These are phyloP conservation scores for Craniophora ligustri DNA, from an alignment of 2,888 invertebrate species.

Conservation along the genomic window DNA sequence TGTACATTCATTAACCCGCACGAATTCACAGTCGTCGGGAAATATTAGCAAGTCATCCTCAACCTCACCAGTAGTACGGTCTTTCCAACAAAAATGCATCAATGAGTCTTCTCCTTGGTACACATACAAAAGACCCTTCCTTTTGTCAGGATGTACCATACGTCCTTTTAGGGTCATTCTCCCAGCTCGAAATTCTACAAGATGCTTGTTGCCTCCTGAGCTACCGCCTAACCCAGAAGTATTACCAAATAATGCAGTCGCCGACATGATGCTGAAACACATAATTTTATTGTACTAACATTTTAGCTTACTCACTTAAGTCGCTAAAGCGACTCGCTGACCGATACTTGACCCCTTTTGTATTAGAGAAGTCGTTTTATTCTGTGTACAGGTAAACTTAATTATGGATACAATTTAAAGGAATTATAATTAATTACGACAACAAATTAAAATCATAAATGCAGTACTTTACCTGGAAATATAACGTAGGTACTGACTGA, in stretches of 20 bases:
- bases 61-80: constrained; percentile 96
- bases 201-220: constrained; percentile 95
- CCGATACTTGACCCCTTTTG: no score
- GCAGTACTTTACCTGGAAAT: constrained; percentile 2
- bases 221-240: constrained; percentile 93
- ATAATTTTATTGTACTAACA: no score
- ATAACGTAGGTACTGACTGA: neutral
- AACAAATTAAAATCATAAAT: neutral
- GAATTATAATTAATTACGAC: neutral
- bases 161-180: constrained; percentile 98
- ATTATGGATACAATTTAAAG: no score
- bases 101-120: constrained; percentile 98
- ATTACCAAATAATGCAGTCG: constrained; percentile 93
- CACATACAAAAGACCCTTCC: constrained; percentile 98
- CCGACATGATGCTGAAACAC: constrained; percentile 84
- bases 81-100: constrained; percentile 99
- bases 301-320: no score
- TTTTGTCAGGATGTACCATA: constrained; percentile 97
- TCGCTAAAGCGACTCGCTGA: no score
- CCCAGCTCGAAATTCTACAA: constrained; percentile 98
- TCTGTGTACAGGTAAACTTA: no score
- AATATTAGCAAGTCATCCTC: constrained; percentile 99
- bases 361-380: no score
- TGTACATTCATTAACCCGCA: constrained; percentile 97
- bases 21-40: constrained; percentile 99